These are phyloP conservation scores for Silvanus unidentatus DNA, from an alignment of 2,888 invertebrate species.

Conservation along the genomic window DNA sequence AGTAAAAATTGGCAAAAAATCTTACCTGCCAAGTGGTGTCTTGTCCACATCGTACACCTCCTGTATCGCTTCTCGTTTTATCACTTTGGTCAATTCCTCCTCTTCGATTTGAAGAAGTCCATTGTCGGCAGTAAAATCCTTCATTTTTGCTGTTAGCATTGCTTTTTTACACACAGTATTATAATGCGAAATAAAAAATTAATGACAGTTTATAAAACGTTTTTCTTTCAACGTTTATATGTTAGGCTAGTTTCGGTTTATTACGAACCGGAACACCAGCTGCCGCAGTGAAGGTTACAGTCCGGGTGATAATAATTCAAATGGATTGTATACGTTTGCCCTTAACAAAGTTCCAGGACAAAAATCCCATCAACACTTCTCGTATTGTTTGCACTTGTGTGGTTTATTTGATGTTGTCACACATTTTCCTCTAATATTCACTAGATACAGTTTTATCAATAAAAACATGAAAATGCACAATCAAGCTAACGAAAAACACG, in stretches of 20 bases:
- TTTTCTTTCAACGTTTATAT: too few species aligned
- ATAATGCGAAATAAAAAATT: not conserved
- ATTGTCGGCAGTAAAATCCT: constrained; percentile 58
- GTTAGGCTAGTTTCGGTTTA: too few species aligned
- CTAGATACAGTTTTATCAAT: not conserved
- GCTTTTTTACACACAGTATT: not conserved
- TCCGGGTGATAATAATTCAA: constrained; percentile 16
- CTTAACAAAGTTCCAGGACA: too few species aligned
- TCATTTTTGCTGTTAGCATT: constrained; percentile 39
- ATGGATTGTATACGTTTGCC: not conserved
- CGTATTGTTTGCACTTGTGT: too few species aligned
- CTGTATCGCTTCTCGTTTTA: constrained; percentile 68
- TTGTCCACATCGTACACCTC: constrained; percentile 75
- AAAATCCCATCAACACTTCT: too few species aligned
- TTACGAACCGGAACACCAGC: constrained; percentile 21
- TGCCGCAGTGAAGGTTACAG: constrained; percentile 24
- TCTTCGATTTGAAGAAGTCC: constrained; percentile 68
- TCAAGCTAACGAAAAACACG: constrained; percentile 23
- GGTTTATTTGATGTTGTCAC: too few species aligned
- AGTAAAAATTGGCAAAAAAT: constrained; percentile 10
- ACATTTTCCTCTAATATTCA: too few species aligned
- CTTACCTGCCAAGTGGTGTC: constrained; percentile 79
- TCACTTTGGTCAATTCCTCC: constrained; percentile 60
- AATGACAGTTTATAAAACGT: too few species aligned
- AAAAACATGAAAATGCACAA: constrained; percentile 28